Conservation (phyloP, 2,113 vertebrate species). For the Sterna hirundo region DNA sequence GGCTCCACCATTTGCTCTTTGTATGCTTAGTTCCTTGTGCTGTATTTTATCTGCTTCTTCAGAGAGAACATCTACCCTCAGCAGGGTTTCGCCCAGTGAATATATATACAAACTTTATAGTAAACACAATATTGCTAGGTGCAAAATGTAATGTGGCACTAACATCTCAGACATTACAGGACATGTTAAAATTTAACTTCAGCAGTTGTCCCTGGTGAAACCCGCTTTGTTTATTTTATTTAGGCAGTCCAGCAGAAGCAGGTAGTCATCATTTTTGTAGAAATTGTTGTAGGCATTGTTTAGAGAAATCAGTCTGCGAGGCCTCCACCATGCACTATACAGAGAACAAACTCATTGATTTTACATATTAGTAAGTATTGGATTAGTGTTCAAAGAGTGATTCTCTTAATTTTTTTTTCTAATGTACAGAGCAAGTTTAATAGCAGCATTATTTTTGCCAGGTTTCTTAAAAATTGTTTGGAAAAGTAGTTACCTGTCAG, state of each 20-base stretch:
- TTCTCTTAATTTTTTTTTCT: not conserved
- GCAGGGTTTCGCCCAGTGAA: not conserved
- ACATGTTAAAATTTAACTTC: not conserved
- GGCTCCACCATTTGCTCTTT: not conserved
- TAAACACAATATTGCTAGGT: not conserved
- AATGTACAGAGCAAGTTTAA: not conserved
- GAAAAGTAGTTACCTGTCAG: not conserved
- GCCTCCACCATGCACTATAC: not conserved
- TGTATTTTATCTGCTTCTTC: not conserved
- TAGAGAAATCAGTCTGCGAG: not conserved
- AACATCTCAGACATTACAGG: not conserved
- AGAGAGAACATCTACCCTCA: not conserved
- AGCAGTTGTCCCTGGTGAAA: not conserved
- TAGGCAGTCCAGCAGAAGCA: not conserved
- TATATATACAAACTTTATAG: not conserved
- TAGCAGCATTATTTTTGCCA: not conserved
- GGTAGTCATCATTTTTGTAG: not conserved
- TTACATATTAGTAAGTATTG: not conserved
- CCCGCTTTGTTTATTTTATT: not conserved
- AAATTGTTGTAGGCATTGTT: not conserved
- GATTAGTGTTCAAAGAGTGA: not conserved
- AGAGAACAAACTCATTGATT: not conserved
- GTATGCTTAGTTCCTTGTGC: not conserved
- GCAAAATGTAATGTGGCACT: not conserved
- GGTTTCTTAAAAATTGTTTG: not conserved